A percentile compares a stretch with the other conserved stretches of the same genome.
phyloP scores from a whole-genome alignment of 2,113 vertebrate species.

The Danio rerio region DNA sequence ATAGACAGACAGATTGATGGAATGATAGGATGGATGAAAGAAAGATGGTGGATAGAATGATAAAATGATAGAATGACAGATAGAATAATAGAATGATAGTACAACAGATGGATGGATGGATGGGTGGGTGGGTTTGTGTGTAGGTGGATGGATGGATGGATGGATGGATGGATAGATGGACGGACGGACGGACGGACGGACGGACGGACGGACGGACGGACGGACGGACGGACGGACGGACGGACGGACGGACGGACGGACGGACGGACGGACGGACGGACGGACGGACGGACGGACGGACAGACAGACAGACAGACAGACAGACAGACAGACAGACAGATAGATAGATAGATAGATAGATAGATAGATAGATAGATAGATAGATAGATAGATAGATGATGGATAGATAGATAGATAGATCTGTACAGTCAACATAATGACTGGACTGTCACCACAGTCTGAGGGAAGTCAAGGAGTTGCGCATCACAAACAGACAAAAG shows the following conservation, averaged over 20 bases:
- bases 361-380: conserved; percentile 10
- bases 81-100: not conserved
- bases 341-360: not conserved
- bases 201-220: too few species aligned
- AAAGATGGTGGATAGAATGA: not conserved
- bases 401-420: not conserved
- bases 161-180: too few species aligned
- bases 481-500: not conserved
- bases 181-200: too few species aligned
- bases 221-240: too few species aligned
- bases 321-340: not conserved
- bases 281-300: too few species aligned
- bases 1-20: not conserved
- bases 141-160: accelerated
- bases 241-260: too few species aligned
- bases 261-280: too few species aligned
- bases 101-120: too few species aligned
- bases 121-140: too few species aligned
- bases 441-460: not conserved
- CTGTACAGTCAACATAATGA: not conserved
- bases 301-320: not conserved
- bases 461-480: not conserved
- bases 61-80: not conserved
- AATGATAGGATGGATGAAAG: too few species aligned
- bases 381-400: conserved; percentile 1